Conservation (phyloP, 92 coral and sea anemone species). For the Metridium senile region DNA sequence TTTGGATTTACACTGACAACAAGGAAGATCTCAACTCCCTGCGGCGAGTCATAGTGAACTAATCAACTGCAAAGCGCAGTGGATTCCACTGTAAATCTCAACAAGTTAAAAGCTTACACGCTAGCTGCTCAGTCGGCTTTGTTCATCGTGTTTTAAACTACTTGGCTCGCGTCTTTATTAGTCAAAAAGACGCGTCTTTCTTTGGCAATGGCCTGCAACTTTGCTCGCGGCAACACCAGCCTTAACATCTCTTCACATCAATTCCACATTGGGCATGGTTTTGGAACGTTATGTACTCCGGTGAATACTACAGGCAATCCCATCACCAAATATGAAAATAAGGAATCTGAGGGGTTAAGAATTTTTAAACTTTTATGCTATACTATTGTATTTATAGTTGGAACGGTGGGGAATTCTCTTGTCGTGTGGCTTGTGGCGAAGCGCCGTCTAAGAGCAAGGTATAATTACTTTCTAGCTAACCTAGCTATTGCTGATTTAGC, state of each 20-base stretch:
- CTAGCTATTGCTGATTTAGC: slow-evolving; percentile 53
- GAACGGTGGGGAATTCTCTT: slow-evolving; percentile 34
- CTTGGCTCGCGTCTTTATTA: too few species aligned
- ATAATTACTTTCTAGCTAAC: slow-evolving; percentile 45
- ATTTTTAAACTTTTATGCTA: slow-evolving; percentile 49
- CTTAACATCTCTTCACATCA: neutral
- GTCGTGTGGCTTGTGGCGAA: slow-evolving; percentile 48
- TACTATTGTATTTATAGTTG: slow-evolving; percentile 40
- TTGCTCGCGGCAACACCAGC: slow-evolving; percentile 7
- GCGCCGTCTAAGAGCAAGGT: slow-evolving; percentile 32
- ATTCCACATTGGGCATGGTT: neutral
- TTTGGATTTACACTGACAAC: neutral
- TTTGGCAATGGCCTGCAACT: slow-evolving; percentile 25
- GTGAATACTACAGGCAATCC: neutral
- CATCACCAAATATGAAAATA: neutral
- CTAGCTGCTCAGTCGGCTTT: too few species aligned
- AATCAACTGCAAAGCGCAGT: neutral
- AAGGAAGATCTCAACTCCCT: neutral
- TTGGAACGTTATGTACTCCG: slow-evolving; percentile 4
- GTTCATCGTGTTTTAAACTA: too few species aligned
- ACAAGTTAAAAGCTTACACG: too few species aligned
- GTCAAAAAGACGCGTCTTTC: too few species aligned
- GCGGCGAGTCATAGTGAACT: neutral
- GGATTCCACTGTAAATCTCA: neutral
- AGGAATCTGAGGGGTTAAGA: slow-evolving; percentile 34